Conservation (phyloP, 2,113 vertebrate species). For the Gnathonemus echidnorhynchus region DNA sequence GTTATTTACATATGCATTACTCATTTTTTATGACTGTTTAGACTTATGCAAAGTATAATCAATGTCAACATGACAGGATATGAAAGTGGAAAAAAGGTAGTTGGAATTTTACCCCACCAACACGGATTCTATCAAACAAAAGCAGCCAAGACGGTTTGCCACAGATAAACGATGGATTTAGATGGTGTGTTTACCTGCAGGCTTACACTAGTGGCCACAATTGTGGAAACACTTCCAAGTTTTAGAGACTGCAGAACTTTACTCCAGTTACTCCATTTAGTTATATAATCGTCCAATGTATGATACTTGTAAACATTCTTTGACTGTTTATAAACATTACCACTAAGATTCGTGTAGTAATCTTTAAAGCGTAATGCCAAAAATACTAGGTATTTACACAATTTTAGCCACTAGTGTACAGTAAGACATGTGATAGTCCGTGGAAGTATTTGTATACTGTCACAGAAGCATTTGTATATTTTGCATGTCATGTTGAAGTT, state of each 20-base stretch:
- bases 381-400: not conserved
- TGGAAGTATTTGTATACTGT: not conserved
- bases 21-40: not conserved
- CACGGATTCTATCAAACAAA: not conserved
- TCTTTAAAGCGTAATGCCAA: not conserved
- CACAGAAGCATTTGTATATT: not conserved
- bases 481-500: not conserved
- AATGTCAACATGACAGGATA: not conserved
- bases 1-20: not conserved
- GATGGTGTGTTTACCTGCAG: not conserved
- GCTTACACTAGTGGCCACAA: not conserved
- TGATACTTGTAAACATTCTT: not conserved
- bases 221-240: not conserved
- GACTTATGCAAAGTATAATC: constrained; percentile 5
- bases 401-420: not conserved
- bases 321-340: not conserved
- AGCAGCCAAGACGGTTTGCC: not conserved
- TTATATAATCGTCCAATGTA: not conserved
- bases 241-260: not conserved
- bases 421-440: not conserved
- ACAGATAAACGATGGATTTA: not conserved
- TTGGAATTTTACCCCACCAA: not conserved
- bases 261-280: not conserved
- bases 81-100: not conserved
- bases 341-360: not conserved